Base-by-base conservation (phyloP, 2,113 vertebrate species). In the Solea senegalensis region DNA sequence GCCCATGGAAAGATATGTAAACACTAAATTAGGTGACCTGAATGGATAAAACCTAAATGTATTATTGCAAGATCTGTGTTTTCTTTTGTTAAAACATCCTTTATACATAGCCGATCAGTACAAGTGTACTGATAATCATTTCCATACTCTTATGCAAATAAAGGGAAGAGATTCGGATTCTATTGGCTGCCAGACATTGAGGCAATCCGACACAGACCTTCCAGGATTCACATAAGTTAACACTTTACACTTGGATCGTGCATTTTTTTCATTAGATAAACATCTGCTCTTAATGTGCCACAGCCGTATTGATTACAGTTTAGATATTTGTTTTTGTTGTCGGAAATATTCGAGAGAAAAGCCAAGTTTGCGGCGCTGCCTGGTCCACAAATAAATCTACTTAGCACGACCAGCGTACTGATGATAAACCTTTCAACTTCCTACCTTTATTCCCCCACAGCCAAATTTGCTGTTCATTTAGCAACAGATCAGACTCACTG, bases 131-230 rank as follows among this genome's bases (percentile, higher is more conserved):
- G 10, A 9, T 48, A 52, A 52, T 26, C 8, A 53, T 57, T 8
- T 54, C 54, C 56, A 63, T 11, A 39, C 58, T n/a, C 5, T 39
- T 71, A 51, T 10, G 34, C 26, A 51, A 39, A 51, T n/a, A 51
- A 51, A n/a, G 1, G 26, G 15, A 6, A 10, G 51, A 26, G 16
- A n/a, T 50, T 26, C 51, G 26, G 51, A 52, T 26, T 21, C 21
- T 52, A 52, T 26, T 9, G 9, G 15, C 51, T 52, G n/a, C 51
- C 51, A 52, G 49, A 50, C 15, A 14, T 12, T 16, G 15, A n/a
- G 49, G 1, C 7, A 48, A 74, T 62, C 34, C 10, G 64, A 21
- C 14, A 4, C 48, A 51, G 58, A 28, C 67, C 55, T 74, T 65
- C 12, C 10, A 1, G 39, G 48, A 55, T 52, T 59, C 1, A 14